Conservation (phyloP, 2,797 vertebrate species). For the Loriculus beryllinus region DNA sequence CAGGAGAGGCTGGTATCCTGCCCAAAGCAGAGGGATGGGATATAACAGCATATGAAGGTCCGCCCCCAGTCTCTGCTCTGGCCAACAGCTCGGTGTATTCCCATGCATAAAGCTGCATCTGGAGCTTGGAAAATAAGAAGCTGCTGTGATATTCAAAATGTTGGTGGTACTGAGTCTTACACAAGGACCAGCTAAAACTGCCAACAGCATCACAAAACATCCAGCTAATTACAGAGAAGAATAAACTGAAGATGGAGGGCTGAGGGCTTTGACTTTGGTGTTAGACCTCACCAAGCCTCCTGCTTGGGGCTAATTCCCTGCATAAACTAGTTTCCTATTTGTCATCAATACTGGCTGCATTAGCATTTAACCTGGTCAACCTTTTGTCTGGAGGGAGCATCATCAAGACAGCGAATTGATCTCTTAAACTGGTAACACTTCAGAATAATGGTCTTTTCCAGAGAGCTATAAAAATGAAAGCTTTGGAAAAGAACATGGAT, state of each 20-base stretch:
- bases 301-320: not conserved
- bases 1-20: fast-evolving
- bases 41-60: fast-evolving
- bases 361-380: not conserved
- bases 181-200: not conserved
- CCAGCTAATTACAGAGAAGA: not conserved
- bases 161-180: not conserved
- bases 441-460: not conserved
- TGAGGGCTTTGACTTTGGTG: not conserved
- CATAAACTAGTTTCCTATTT: not conserved
- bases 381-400: not conserved
- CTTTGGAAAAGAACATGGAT: not conserved
- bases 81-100: fast-evolving
- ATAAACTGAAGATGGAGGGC: not conserved
- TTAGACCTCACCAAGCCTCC: not conserved
- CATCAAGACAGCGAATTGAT: not conserved
- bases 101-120: not conserved
- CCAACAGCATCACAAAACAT: not conserved
- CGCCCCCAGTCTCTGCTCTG: not conserved
- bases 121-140: not conserved
- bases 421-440: not conserved
- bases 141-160: not conserved
- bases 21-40: not conserved
- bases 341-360: not conserved
- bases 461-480: not conserved